Conservation (phyloP, 2,113 vertebrate genomes). For the Halichoerus grypus region DNA sequence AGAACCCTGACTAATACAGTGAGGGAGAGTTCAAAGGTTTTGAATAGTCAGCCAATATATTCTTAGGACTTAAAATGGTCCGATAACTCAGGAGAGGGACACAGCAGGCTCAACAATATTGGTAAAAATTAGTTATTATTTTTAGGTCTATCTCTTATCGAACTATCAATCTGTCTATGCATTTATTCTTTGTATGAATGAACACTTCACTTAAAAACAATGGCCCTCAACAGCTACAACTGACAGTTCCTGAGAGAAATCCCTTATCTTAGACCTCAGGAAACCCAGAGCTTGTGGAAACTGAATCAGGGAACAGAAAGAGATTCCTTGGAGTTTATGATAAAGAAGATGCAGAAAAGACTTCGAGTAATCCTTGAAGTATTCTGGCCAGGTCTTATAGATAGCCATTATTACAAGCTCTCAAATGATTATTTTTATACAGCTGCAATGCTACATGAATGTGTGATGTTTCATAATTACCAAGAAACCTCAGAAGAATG, state of each 20-base stretch:
- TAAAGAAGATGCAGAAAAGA: neutral
- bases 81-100: neutral
- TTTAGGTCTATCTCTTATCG: neutral
- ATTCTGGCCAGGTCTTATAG: neutral
- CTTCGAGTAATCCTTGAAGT: neutral
- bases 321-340: neutral
- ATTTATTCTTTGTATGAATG: neutral
- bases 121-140: neutral
- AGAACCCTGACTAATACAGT: neutral
- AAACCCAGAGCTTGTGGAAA: neutral
- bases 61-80: neutral
- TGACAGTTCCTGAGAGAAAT: neutral
- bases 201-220: slow-evolving; percentile 13
- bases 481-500: neutral
- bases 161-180: neutral
- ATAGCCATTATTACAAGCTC: neutral
- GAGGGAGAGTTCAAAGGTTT: too few relatives aligned
- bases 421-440: neutral
- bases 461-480: neutral
- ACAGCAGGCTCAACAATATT: neutral
- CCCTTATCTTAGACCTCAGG: neutral
- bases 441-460: neutral
- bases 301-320: neutral
- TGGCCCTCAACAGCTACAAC: neutral
- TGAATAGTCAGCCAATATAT: neutral